Conservation (phyloP, 2,888 invertebrate genomes). For the Tenthredo notha region DNA sequence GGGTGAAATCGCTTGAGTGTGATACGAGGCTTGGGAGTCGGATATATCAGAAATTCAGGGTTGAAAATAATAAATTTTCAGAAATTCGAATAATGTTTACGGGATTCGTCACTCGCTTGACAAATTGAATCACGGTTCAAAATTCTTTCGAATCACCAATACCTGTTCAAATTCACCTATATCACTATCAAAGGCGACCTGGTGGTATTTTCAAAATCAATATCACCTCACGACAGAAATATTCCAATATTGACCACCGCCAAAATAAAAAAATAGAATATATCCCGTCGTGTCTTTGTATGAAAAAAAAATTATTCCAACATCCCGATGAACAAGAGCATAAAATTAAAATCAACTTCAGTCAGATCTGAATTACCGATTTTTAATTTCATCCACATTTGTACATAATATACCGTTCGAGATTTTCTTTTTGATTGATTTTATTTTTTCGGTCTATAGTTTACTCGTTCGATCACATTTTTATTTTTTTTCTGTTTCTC, state of each 20-base stretch:
- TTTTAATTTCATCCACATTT: neutral
- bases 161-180: neutral
- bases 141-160: neutral
- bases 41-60: neutral
- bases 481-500: neutral
- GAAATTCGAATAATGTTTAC: neutral
- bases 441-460: neutral
- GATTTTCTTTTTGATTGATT: neutral
- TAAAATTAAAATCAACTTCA: neutral
- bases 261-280: neutral
- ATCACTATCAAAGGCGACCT: neutral
- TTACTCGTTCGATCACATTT: neutral
- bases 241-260: neutral
- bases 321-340: neutral
- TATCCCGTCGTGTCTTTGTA: neutral
- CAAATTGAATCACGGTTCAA: neutral
- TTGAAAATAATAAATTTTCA: neutral
- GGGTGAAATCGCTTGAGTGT: slow-evolving; percentile 19
- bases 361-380: neutral
- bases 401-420: neutral
- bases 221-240: neutral
- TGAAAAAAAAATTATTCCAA: neutral
- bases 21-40: slow-evolving; percentile 6
- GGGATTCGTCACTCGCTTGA: neutral
- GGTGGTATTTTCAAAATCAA: neutral